phyloP scores from a whole-genome alignment of 2,797 vertebrate species.

The Myotis pilosus region DNA sequence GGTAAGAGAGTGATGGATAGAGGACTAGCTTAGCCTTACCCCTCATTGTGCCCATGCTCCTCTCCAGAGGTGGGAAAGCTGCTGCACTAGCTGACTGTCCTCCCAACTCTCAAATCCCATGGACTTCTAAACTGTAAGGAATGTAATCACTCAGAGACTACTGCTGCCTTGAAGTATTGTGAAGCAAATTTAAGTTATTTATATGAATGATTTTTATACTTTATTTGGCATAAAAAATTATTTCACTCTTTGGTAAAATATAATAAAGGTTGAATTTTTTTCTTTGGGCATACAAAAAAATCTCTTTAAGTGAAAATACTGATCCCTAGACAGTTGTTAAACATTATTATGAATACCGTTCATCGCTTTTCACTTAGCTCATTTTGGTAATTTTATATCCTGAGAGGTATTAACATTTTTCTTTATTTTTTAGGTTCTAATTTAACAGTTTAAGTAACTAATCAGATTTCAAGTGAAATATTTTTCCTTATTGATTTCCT shows the following conservation, averaged over 20 bases:
- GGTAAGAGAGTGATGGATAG: neutral
- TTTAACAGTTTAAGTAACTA: slow-evolving; percentile 46
- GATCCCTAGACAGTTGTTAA: slow-evolving; percentile 4
- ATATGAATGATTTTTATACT: slow-evolving; percentile 13
- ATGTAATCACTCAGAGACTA: neutral
- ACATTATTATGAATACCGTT: slow-evolving; percentile 17
- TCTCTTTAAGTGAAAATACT: slow-evolving; percentile 19
- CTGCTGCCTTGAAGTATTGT: neutral
- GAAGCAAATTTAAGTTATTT: slow-evolving; percentile 7
- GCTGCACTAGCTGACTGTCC: rapidly evolving
- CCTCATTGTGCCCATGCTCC: neutral
- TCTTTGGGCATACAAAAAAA: neutral
- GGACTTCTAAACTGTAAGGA: neutral
- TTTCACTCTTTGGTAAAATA: slow-evolving; percentile 22
- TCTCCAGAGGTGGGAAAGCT: neutral
- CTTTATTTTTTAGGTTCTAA: slow-evolving; percentile 42
- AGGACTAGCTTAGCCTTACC: too few relatives aligned
- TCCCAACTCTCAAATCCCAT: neutral
- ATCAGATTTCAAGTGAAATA: slow-evolving; percentile 52
- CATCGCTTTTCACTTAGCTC: slow-evolving; percentile 22
- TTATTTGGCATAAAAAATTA: slow-evolving; percentile 49
- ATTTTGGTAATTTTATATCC: slow-evolving; percentile 49
- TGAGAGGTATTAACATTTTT: slow-evolving; percentile 39
- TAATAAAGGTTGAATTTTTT: slow-evolving; percentile 24
- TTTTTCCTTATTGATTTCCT: slow-evolving; percentile 57